Evolutionary conservation across 2,113 vertebrate genomes (phyloP), one percentile per base, ranked within the genome.

Genomic region (Dolichallabes microphthalmus): DNA sequence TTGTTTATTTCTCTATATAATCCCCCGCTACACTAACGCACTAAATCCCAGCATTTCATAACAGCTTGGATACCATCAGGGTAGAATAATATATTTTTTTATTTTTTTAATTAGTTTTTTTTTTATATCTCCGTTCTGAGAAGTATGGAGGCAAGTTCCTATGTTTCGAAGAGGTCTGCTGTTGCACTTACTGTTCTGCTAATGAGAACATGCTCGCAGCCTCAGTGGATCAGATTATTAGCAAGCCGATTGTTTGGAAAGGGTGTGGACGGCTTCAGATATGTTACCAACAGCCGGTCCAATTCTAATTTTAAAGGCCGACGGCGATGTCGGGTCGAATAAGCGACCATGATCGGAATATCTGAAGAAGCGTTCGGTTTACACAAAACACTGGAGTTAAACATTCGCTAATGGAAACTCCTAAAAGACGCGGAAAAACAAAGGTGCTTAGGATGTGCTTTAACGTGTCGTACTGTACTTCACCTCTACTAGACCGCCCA

Each of bases 241-340:
- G 64, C 73, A 53, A 5, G 58, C 61, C 25, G 84, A 87, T 86
- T 90, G 90, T 90, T 92, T 91, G 66, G 89, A 88, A 80, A 90
- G 91, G 87, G 89, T 86, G 88, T 91, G 82, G 84, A 87, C 85
- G 0, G 86, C 79, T 84, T 14, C 0, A 88, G 82, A 87, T 85
- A 85, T 91, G 92, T 90, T 92, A 87, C 88, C 82, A 86, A 88
- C 90, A 90, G 87, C 89, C 88, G 88, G 82, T 89, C 88, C 89
- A 25, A 89, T 92, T 89, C 92, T 93, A 91, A 90, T 92, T 91
- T 93, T 89, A 92, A 91, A 76, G 90, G 83, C 13, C 0, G 58
- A 83, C 78, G 1, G 50, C 86, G 89, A 87, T 80, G 75, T 93
- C 87, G 91, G 88, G 89, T 45, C 89, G 84, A 91, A 20, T 71